Evolutionary conservation across 2,888 invertebrate genomes (phyloP), one percentile per base, ranked within the genome.

Genomic region (Prosopocoilus inquinatus): DNA sequence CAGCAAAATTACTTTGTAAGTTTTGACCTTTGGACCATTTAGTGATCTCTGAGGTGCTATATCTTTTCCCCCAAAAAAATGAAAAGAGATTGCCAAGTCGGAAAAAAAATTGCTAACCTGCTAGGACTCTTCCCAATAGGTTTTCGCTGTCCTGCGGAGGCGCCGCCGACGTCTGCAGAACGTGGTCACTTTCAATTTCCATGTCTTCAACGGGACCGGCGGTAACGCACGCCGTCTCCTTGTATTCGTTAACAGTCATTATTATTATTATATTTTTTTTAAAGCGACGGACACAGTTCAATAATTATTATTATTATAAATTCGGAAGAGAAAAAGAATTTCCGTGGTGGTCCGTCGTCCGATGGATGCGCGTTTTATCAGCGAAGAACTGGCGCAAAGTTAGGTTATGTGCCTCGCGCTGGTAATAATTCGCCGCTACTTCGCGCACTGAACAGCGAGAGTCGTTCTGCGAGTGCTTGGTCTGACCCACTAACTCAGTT

Each of bases 231-330:
- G 79, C 72, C 28, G 80, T 79, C 64, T 81, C 80, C 67, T 80
- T 81, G 64, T 79, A 79, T 71, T 82, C 82, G 71, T 82, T 81
- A 59, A 82, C 81, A 63, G 82, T 82, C 82, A 82, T 82, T 65
- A 67, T 70, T 50, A 16, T 11, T 47, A 47, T 1, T n/a, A n/a
- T n/a, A n/a, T n/a, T n/a, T n/a, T n/a, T n/a, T 28, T 28, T 28
- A 28, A 28, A 7, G 20, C 20, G 7, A 28, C 3, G 20, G 20
- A 7, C 20, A 28, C 20, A 5, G 20, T 28, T 28, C 20, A 28
- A 28, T 28, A 28, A 28, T 5, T 28, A 5, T 28, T 28, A 28
- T 28, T n/a, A n/a, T n/a, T n/a, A n/a, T n/a, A n/a, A n/a, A n/a
- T n/a, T n/a, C n/a, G n/a, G n/a, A n/a, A n/a, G n/a, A n/a, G n/a